Evolutionary conservation across 35 echinoderm and acorn worm genomes (phyloP), one percentile per base, ranked within the genome.

Genomic region (Ophiothrix spiculata): DNA sequence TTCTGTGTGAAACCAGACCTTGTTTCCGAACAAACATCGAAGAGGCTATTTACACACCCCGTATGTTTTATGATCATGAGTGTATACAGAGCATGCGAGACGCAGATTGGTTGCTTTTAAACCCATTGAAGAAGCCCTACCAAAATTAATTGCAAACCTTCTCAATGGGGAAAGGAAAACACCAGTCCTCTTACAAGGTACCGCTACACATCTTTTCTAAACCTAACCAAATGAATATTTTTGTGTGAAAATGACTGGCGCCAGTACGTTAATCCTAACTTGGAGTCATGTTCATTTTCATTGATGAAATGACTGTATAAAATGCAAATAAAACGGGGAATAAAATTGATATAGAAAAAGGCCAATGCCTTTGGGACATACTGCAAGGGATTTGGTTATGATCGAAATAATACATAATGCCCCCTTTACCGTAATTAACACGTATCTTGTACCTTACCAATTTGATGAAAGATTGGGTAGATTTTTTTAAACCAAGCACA

Each of bases 291-390:
- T 69, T 69, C 60, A 69, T 28, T 25, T 69, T 69, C 60, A 12
- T 25, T 25, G 6, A 69, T n/a, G 23, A 69, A n/a, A 69, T n/a
- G n/a, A n/a, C n/a, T n/a, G n/a, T n/a, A n/a, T n/a, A n/a, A n/a
- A n/a, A n/a, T n/a, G n/a, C n/a, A n/a, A n/a, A n/a, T n/a, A n/a
- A n/a, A 69, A 25, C 60, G 60, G 60, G 3, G 60, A 69, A 69
- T 69, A 69, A 69, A 69, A n/a, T 15, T 69, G 60, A 69, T 69
- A 69, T n/a, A n/a, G n/a, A n/a, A n/a, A n/a, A n/a, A n/a, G n/a
- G n/a, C n/a, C n/a, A n/a, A n/a, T n/a, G n/a, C n/a, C n/a, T n/a
- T n/a, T n/a, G n/a, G n/a, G n/a, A n/a, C n/a, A n/a, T n/a, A n/a
- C n/a, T n/a, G n/a, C n/a, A n/a, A n/a, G n/a, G n/a, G n/a, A n/a